Conservation (phyloP, 2,888 invertebrate genomes). For the Meliscaeva auricollis region DNA sequence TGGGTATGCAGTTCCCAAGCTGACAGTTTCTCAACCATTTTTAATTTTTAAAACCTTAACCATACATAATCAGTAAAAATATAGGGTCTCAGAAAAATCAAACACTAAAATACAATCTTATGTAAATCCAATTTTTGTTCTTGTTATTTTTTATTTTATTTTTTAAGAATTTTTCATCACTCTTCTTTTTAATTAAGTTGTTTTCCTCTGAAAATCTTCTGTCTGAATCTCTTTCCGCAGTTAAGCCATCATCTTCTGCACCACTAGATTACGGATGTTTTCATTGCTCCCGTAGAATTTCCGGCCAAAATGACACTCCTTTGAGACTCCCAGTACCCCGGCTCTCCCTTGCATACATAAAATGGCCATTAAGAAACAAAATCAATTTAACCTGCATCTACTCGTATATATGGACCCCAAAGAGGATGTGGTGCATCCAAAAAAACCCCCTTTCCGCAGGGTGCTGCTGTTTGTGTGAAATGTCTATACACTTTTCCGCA, state of each 20-base stretch:
- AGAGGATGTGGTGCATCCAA: conserved; percentile 18
- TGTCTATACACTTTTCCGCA: conserved; percentile 28
- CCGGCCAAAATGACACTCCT: not conserved
- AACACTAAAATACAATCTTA: too few relatives aligned
- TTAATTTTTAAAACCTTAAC: too few relatives aligned
- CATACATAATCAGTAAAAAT: too few relatives aligned
- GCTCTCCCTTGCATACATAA: conserved; percentile 13
- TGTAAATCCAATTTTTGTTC: too few relatives aligned
- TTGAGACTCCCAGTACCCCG: not conserved
- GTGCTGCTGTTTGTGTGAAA: not conserved
- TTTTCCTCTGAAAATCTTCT: not conserved
- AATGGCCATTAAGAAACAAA: conserved; percentile 32
- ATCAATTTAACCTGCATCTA: conserved; percentile 32
- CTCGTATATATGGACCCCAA: too few relatives aligned
- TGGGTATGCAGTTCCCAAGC: too few relatives aligned
- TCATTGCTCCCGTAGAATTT: conserved; percentile 4
- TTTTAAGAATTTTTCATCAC: too few relatives aligned
- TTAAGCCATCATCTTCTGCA: not conserved
- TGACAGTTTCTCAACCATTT: too few relatives aligned
- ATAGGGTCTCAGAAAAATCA: too few relatives aligned
- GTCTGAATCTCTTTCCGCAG: not conserved
- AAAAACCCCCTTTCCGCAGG: conserved; percentile 3
- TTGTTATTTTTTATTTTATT: not conserved
- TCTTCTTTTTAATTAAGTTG: too few relatives aligned
- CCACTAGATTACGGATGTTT: conserved; percentile 2